Conservation (phyloP, 2,797 vertebrate genomes). For the Lates japonicus region DNA sequence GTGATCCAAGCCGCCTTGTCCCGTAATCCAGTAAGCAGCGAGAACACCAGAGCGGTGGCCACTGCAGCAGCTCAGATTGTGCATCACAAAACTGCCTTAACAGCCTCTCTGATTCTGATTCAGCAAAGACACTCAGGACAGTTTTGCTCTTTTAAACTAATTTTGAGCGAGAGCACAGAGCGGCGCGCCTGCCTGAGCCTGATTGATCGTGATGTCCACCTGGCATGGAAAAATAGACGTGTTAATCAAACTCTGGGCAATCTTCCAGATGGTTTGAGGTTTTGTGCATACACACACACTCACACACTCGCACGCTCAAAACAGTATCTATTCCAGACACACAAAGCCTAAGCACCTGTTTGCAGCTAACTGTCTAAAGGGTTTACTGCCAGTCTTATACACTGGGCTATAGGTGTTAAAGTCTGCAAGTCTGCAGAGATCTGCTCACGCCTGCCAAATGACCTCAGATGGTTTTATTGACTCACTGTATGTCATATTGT, state of each 20-base stretch:
- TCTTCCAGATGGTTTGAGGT: conserved; percentile 59
- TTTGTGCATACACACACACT: conserved; percentile 40
- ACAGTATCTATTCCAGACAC: conserved; percentile 69
- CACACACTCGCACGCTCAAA: conserved; percentile 35
- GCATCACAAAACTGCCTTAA: conserved; percentile 46
- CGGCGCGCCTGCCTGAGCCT: conserved; percentile 28
- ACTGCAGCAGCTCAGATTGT: conserved; percentile 45
- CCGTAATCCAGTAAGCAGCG: conserved; percentile 51
- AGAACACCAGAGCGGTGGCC: conserved; percentile 15
- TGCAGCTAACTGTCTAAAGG: conserved; percentile 59
- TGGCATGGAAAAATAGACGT: conserved; percentile 61
- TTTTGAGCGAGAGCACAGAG: conserved; percentile 16
- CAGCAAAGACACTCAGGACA: conserved; percentile 10
- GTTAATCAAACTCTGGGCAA: conserved; percentile 71
- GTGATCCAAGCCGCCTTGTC: conserved; percentile 24
- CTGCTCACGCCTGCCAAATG: conserved; percentile 23
- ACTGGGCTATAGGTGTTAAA: conserved; percentile 42
- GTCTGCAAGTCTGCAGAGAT: conserved; percentile 13
- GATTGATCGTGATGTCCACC: conserved; percentile 60
- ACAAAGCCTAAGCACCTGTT: conserved; percentile 83
- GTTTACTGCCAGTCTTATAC: conserved; percentile 56
- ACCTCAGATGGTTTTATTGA: conserved; percentile 2
- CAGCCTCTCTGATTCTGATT: conserved; percentile 31
- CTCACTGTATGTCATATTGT: not conserved
- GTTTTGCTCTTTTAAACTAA: conserved; percentile 34